A percentile compares a stretch with the other conserved stretches of the same genome.
These are phyloP conservation scores for Crotalus horridus DNA, from an alignment of 2,113 vertebrate species.

Conservation along the genomic window DNA sequence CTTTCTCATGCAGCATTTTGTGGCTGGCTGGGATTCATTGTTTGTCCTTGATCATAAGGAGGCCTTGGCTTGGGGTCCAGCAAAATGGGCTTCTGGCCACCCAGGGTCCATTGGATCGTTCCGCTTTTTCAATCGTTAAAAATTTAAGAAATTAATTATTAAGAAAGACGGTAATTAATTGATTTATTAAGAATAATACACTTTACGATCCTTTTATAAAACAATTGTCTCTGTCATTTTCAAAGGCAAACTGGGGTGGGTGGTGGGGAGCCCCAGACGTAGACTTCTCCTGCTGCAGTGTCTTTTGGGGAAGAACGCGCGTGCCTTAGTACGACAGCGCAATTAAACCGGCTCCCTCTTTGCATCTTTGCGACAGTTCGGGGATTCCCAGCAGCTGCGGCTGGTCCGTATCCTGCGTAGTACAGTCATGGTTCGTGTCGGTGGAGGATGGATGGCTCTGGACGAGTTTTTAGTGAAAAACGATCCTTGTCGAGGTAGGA, in stretches of 20 bases:
- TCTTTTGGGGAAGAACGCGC: not conserved
- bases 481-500: conserved; percentile 96
- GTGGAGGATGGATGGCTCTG: conserved; percentile 98
- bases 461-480: conserved; percentile 98
- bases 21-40: not conserved
- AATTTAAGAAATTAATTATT: not conserved
- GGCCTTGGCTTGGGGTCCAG: not conserved
- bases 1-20: not conserved
- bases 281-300: conserved; percentile 59
- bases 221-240: not conserved
- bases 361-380: conserved; percentile 79
- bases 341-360: conserved; percentile 34
- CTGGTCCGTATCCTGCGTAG: conserved; percentile 96
- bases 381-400: conserved; percentile 97
- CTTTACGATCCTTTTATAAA: not conserved
- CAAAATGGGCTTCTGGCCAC: not conserved
- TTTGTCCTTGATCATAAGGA: not conserved
- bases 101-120: not conserved
- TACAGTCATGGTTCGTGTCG: conserved; percentile 97
- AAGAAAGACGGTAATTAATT: not conserved
- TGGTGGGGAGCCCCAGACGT: not conserved
- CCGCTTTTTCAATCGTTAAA: not conserved
- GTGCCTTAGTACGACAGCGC: rapidly evolving
- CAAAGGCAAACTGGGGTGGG: not conserved
- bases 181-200: not conserved